Evolutionary conservation across 2,797 vertebrate species (phyloP), one percentile per base, ranked within the genome.

Genomic region (Lycodopsis pacificus): DNA sequence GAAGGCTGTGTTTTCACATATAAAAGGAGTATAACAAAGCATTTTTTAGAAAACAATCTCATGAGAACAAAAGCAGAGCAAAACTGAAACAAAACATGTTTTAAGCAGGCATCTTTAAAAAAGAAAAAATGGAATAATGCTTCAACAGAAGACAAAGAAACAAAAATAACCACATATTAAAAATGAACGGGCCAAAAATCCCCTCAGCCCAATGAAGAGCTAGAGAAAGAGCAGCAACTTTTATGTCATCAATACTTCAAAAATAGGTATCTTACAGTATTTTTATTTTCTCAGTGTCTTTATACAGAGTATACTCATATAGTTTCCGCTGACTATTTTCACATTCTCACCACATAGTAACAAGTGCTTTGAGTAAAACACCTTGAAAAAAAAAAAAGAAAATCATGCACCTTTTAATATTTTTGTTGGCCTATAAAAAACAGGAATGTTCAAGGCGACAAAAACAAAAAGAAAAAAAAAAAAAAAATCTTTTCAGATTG

Each of bases 261-360:
- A 95, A 95, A 95, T 93, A 95, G 90, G 94, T 95, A 95, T 94
- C 89, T 95, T 94, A 94, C 94, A 95, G 91, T 91, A 87, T 92
- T 94, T 94, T 92, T 91, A 81, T 91, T 93, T 94, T 93, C 82
- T 92, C 89, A 92, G 86, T 91, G 90, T 91, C 87, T 94, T 95
- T 95, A 90, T 95, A 95, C 94, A 95, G 94, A 94, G 93, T 95
- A 95, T 95, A 95, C 93, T 95, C 87, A 92, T 95, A 95, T 94
- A 93, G 93, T 94, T 94, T 94, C 93, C 79, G 93, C 89, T 91
- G 94, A 95, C 94, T 94, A 95, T 90, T 92, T 95, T 94, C 93
- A 95, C 94, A 95, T 95, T 95, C 95, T 95, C 92, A 95, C 94
- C 94, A 95, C 94, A 94, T 88, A 94, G 87, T 92, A 95, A 95